phyloP scores from a whole-genome alignment of 35 echinoderm and acorn worm species.

The Diadema setosum region DNA sequence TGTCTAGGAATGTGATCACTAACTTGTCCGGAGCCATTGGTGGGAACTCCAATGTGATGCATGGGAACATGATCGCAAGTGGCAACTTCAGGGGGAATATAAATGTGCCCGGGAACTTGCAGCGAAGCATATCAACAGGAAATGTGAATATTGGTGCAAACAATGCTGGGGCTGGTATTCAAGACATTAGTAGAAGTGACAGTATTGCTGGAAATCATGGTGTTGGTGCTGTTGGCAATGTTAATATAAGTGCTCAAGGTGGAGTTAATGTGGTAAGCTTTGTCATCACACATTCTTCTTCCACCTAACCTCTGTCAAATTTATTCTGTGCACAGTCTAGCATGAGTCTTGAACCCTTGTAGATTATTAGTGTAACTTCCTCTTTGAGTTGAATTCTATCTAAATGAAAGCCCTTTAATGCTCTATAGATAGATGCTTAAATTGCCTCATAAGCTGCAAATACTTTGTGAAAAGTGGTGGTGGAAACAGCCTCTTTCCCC shows the following conservation, averaged over 20 bases:
- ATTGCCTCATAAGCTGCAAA: not conserved
- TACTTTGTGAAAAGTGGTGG: not conserved
- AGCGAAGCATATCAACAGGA: not conserved
- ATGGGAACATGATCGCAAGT: conserved; percentile 52
- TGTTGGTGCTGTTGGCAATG: conserved; percentile 47
- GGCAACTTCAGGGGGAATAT: conserved; percentile 29
- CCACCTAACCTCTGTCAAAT: not conserved
- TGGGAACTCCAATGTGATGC: conserved; percentile 40
- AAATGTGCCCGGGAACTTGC: conserved; percentile 8
- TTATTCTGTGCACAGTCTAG: not conserved
- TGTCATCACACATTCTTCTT: not conserved
- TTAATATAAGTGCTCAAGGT: conserved; percentile 46
- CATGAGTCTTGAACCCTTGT: too few relatives aligned
- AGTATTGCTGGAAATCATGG: conserved; percentile 39
- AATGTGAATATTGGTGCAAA: conserved; percentile 47
- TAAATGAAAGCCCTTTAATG: too few relatives aligned
- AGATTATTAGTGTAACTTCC: too few relatives aligned
- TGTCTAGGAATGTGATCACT: conserved; percentile 34
- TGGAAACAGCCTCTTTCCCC: too few relatives aligned
- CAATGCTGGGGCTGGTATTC: conserved; percentile 30
- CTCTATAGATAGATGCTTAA: too few relatives aligned
- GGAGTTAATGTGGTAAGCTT: conserved; percentile 53
- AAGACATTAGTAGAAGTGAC: conserved; percentile 2
- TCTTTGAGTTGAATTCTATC: too few relatives aligned
- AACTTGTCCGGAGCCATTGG: conserved; percentile 25